These are phyloP conservation scores for Myotis brandtii DNA, from an alignment of 2,113 vertebrate genomes.

Conservation along the genomic window DNA sequence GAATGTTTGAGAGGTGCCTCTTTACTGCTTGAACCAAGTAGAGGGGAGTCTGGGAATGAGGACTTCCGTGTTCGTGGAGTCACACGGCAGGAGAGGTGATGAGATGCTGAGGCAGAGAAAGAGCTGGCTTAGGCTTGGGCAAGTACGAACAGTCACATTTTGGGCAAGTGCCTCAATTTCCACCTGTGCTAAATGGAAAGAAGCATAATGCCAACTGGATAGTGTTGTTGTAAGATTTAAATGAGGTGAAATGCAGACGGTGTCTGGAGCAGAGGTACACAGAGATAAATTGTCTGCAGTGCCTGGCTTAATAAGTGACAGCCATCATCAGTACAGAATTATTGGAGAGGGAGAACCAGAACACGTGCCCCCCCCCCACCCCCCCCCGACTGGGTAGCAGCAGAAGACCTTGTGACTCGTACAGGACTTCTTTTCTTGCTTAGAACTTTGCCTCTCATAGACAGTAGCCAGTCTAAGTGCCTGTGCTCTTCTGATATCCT, in stretches of 20 bases:
- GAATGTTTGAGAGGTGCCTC: background rate
- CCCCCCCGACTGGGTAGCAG: background rate
- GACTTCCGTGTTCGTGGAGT: too few species aligned
- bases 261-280: background rate
- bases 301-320: background rate
- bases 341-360: background rate
- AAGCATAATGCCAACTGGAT: background rate
- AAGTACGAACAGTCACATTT: background rate
- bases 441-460: background rate
- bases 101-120: background rate
- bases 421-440: background rate
- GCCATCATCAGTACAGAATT: background rate
- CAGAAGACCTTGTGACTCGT: background rate
- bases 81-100: background rate
- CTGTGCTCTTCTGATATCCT: background rate
- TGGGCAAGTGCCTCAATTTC: background rate
- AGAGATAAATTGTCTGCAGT: background rate
- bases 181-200: background rate
- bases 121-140: background rate
- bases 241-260: background rate
- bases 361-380: too few species aligned
- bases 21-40: background rate
- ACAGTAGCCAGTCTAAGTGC: background rate
- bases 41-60: background rate
- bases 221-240: constrained; percentile 11